A percentile compares a stretch with the other conserved stretches of the same genome.
phyloP scores from a whole-genome alignment of 1,140 invertebrate species.

The Ericerus pela region DNA sequence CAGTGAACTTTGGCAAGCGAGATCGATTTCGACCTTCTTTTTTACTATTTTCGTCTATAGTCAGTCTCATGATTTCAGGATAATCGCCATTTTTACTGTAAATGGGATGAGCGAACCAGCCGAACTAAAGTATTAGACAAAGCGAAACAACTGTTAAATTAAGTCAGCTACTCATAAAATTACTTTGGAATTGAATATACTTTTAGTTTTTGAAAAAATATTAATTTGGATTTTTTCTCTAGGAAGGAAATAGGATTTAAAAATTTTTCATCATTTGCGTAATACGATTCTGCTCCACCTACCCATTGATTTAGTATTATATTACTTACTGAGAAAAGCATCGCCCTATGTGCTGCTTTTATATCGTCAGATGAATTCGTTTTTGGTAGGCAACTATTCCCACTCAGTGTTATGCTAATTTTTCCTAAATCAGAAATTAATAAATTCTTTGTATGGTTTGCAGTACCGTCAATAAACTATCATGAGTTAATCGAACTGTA shows the following conservation, averaged over 20 bases:
- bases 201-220: neutral
- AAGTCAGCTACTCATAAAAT: no score
- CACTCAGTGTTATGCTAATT: slow-evolving; percentile 37
- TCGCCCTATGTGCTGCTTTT: slow-evolving; percentile 34
- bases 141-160: no score
- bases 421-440: slow-evolving; percentile 25
- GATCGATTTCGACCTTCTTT: slow-evolving; percentile 38
- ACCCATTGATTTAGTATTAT: neutral
- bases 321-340: slow-evolving; percentile 31
- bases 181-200: no score
- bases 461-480: no score
- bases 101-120: slow-evolving; percentile 43
- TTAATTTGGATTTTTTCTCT: neutral
- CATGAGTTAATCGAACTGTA: neutral
- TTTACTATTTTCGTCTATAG: slow-evolving; percentile 35
- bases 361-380: slow-evolving; percentile 29
- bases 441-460: neutral
- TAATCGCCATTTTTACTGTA: slow-evolving; percentile 42
- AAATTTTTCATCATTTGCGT: neutral
- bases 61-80: slow-evolving; percentile 38
- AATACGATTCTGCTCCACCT: no score
- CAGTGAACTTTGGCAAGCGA: slow-evolving; percentile 41
- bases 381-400: slow-evolving; percentile 33
- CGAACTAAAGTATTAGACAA: slow-evolving; percentile 23
- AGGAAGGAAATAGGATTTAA: neutral